Evolutionary conservation across 2,113 vertebrate species (phyloP).

Genomic region (Azemiops feae): DNA sequence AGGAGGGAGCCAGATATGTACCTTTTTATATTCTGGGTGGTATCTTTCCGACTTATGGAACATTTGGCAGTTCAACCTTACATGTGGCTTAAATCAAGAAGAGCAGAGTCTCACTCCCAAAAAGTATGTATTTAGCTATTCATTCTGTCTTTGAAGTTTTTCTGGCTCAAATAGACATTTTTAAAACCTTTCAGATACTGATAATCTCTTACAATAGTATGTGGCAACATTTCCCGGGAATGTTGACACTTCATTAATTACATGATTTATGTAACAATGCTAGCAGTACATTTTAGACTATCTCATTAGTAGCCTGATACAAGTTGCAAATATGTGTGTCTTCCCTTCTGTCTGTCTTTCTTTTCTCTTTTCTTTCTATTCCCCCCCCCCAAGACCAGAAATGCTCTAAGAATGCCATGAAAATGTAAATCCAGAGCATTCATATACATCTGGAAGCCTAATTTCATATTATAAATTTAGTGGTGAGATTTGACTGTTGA

Average conservation of each 20-base stretch:
- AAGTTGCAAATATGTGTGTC: background rate
- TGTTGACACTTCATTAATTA: conserved; percentile 21
- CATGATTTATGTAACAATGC: background rate
- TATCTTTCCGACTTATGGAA: conserved; percentile 42
- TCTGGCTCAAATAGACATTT: conserved; percentile 42
- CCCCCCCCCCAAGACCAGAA: background rate
- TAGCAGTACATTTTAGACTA: conserved; percentile 11
- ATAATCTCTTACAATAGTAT: conserved; percentile 51
- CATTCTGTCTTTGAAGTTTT: conserved; percentile 52
- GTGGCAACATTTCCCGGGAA: conserved; percentile 24
- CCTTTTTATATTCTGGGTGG: conserved; percentile 37
- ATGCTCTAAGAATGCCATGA: background rate
- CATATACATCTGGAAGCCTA: background rate
- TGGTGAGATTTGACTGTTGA: conserved; percentile 22
- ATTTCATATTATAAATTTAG: background rate
- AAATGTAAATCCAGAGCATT: background rate
- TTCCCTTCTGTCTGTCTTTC: background rate
- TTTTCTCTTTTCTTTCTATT: background rate
- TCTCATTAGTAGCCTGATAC: conserved; percentile 25
- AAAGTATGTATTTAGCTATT: conserved; percentile 44
- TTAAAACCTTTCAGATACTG: conserved; percentile 18
- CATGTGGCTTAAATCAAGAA: conserved; percentile 62
- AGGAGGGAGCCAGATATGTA: background rate
- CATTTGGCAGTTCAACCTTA: conserved; percentile 43
- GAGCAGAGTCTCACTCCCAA: conserved; percentile 48